These are phyloP conservation scores for Anguilla megastoma DNA, from an alignment of 2,797 vertebrate species.

Conservation along the genomic window DNA sequence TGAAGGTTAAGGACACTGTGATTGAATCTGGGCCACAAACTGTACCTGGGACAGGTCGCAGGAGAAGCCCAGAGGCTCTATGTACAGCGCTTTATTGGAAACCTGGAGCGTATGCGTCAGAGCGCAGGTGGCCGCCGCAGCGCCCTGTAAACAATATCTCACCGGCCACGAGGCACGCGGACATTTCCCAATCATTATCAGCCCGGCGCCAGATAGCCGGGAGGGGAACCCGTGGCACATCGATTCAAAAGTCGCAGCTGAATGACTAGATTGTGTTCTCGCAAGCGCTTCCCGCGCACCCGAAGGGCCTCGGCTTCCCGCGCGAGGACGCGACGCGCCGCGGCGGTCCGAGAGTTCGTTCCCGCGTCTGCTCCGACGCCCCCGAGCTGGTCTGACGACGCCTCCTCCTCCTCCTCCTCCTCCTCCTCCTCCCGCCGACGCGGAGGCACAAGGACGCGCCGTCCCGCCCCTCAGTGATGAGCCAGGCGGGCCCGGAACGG, in stretches of 20 bases:
- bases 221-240: not conserved
- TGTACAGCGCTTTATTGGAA: not conserved
- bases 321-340: not conserved
- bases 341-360: not conserved
- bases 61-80: not conserved
- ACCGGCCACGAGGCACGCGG: not conserved
- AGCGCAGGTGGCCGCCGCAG: not conserved
- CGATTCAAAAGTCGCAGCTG: constrained; percentile 17
- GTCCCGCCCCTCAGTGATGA: constrained; percentile 9
- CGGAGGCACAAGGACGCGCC: constrained; percentile 2
- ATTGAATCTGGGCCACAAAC: constrained; percentile 17
- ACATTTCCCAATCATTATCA: constrained; percentile 21
- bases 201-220: not conserved
- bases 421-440: not conserved
- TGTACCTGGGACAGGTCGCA: not conserved
- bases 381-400: not conserved
- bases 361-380: not conserved
- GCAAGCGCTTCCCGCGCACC: not conserved
- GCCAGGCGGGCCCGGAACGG: not conserved
- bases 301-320: not conserved
- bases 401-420: too few relatives aligned
- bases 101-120: not conserved
- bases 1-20: constrained; percentile 1
- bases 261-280: not conserved
- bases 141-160: not conserved